Conservation (phyloP, 2,888 invertebrate genomes). For the Microchrysa polita region DNA sequence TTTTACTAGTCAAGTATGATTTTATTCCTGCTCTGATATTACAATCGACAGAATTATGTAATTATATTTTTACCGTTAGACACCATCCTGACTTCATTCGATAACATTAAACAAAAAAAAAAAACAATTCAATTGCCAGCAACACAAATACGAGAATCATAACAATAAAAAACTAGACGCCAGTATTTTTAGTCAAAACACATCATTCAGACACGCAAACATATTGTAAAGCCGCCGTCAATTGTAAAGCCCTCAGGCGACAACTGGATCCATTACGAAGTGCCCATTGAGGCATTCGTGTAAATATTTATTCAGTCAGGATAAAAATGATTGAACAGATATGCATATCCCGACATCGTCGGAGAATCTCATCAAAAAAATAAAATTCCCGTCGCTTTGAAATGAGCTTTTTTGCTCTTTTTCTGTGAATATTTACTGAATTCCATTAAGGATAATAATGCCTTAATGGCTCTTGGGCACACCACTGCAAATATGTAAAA, state of each 20-base stretch:
- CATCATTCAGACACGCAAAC: not conserved
- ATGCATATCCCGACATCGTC: not conserved
- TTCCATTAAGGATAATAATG: conserved; percentile 8
- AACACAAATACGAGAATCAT: too few species aligned
- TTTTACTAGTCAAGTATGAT: too few species aligned
- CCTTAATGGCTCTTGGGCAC: conserved; percentile 7
- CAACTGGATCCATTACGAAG: conserved; percentile 2
- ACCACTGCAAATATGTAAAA: conserved; percentile 7
- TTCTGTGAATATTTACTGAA: conserved; percentile 1
- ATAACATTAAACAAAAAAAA: too few species aligned
- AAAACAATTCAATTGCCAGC: too few species aligned
- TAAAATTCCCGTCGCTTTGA: conserved; percentile 9
- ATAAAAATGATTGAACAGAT: not conserved
- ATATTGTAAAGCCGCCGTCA: not conserved
- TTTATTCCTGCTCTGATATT: too few species aligned
- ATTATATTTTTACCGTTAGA: too few species aligned
- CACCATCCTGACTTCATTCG: too few species aligned
- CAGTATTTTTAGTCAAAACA: too few species aligned
- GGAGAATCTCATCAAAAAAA: not conserved
- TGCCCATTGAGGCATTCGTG: not conserved
- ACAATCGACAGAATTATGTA: too few species aligned
- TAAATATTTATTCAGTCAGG: not conserved
- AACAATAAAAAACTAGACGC: too few species aligned
- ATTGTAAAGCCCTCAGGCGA: not conserved
- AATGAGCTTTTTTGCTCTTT: too few species aligned